These are phyloP conservation scores for Caenorhabditis japonica DNA, from an alignment of 2,888 invertebrate species.

Conservation along the genomic window DNA sequence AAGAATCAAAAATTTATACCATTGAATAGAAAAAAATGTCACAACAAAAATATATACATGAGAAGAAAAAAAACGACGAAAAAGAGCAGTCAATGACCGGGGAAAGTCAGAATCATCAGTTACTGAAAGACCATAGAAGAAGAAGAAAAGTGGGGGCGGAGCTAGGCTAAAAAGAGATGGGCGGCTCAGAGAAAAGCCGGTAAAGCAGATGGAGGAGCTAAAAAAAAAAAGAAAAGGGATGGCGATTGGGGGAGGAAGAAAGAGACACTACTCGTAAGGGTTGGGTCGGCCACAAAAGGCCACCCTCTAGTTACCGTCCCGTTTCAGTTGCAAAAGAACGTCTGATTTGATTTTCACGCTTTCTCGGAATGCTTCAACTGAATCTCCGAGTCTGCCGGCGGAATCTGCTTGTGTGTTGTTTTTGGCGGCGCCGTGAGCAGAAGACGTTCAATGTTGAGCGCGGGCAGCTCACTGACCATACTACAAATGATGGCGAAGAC, in stretches of 20 bases:
- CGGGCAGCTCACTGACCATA: conserved; percentile 73
- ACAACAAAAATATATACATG: conserved; percentile 33
- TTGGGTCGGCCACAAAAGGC: conserved; percentile 8
- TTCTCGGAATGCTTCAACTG: conserved; percentile 65
- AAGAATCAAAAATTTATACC: neutral
- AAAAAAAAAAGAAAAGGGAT: conserved; percentile 35
- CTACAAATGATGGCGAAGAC: conserved; percentile 70
- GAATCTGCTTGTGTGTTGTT: conserved; percentile 69
- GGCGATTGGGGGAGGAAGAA: conserved; percentile 4
- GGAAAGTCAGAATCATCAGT: conserved; percentile 24
- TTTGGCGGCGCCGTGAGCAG: conserved; percentile 60
- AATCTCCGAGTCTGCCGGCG: conserved; percentile 69
- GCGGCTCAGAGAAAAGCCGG: neutral
- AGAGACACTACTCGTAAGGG: conserved; percentile 41
- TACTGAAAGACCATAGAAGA: conserved; percentile 42
- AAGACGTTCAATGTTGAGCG: conserved; percentile 75
- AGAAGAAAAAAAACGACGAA: conserved; percentile 19
- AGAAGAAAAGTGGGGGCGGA: neutral
- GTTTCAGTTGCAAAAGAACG: conserved; percentile 26
- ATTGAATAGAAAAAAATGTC: neutral
- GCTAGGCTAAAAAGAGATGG: conserved; percentile 25
- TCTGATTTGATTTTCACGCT: conserved; percentile 3
- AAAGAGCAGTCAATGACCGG: conserved; percentile 39
- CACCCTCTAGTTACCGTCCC: conserved; percentile 39
- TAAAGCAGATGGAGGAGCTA: conserved; percentile 38